Conservation (phyloP, 2,888 invertebrate genomes). For the Tetropium fuscum region DNA sequence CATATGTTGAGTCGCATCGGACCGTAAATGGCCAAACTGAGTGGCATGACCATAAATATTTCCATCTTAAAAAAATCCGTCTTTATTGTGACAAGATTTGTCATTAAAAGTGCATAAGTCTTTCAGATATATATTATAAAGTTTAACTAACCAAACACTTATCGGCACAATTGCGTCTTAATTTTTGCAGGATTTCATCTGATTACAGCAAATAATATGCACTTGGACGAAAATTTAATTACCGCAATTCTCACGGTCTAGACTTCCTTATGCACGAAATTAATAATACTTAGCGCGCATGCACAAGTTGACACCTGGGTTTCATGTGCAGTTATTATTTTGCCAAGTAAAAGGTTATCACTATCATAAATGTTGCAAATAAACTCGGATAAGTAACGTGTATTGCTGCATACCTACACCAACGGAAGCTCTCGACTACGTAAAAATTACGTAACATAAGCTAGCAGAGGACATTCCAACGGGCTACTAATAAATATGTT, state of each 20-base stretch:
- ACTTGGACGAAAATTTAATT: slow-evolving; percentile 37
- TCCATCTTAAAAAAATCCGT: no score
- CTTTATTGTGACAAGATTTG: no score
- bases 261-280: slow-evolving; percentile 42
- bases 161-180: background rate
- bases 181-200: slow-evolving; percentile 12
- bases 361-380: slow-evolving; percentile 21
- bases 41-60: no score
- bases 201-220: slow-evolving; percentile 10
- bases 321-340: slow-evolving; percentile 39
- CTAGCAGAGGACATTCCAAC: slow-evolving; percentile 24
- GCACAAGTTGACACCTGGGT: slow-evolving; percentile 45
- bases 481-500: slow-evolving; percentile 14
- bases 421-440: slow-evolving; percentile 16
- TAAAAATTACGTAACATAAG: no score
- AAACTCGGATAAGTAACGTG: slow-evolving; percentile 16
- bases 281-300: slow-evolving; percentile 38
- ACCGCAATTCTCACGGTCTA: slow-evolving; percentile 44
- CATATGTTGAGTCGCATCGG: no score
- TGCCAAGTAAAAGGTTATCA: slow-evolving; percentile 30
- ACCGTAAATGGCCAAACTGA: no score
- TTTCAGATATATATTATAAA: no score
- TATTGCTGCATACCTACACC: slow-evolving; percentile 13
- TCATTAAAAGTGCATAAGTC: no score
- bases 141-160: background rate